Evolutionary conservation across 1,140 invertebrate genomes (phyloP), one percentile per base, ranked within the genome.

Genomic region (Drosophila lowei): DNA sequence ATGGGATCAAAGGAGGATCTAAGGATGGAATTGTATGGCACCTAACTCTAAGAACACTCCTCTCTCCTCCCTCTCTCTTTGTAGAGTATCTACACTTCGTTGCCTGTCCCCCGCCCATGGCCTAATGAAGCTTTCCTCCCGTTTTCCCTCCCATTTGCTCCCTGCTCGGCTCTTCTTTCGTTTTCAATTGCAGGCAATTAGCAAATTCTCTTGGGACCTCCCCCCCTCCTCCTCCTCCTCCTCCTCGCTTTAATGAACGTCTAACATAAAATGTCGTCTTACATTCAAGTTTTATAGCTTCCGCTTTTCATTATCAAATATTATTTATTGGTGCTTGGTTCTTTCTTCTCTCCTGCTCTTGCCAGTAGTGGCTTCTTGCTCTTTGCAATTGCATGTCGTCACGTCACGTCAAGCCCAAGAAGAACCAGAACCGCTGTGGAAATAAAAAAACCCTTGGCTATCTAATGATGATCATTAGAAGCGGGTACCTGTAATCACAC

Each of bases 291-390:
- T 79, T 83, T 88, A 88, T 77, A 66, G 83, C 79, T 88, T 88
- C 83, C 83, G 83, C 83, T 88, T 88, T 78, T 54, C 78, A 88
- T 88, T 88, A 88, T 88, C 83, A 88, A 88, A 88, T 88, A 86
- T 88, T 86, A 88, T 86, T 88, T 86, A 88, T 86, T 88, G 78
- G 53, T 74, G 60, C 6, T 50, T 18, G 18, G 61, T 61, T 75
- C 53, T 67, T 50, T 57, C 44, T 63, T 49, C 23, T 38, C 28
- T 60, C 9, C 11, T 6, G 4, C 15, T 60, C 18, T 67, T 41
- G 42, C 38, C 21, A 23, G 2, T 23, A 28, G 50, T 55, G 48
- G 18, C 25, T 46, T 42, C 46, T 42, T 53, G 21, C 30, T 62
- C 43, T 53, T 63, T 76, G 49, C 23, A 43, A 88, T 86, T 81